A percentile compares a stretch with the other conserved stretches of the same genome.
These are phyloP conservation scores for Eublepharis macularius DNA, from an alignment of 2,113 vertebrate species.

Conservation along the genomic window DNA sequence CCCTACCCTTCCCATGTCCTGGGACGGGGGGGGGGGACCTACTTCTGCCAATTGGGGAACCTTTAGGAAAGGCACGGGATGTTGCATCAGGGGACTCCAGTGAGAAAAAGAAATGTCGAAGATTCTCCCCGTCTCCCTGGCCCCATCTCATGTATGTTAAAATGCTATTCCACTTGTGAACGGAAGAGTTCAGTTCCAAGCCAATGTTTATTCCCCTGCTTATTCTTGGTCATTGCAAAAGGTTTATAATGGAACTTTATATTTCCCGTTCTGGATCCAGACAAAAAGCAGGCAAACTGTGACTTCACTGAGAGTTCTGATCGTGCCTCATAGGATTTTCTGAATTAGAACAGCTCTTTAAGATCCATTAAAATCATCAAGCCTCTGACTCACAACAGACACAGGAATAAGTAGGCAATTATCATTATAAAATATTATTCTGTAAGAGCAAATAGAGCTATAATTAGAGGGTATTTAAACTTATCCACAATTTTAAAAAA, in stretches of 20 bases:
- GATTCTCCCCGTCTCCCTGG: too few species aligned
- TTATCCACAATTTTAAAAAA: slow-evolving; percentile 39
- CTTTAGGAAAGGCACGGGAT: too few species aligned
- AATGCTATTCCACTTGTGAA: too few species aligned
- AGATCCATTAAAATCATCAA: neutral
- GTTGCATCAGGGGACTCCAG: too few species aligned
- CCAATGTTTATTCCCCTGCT: neutral
- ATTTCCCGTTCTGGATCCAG: neutral
- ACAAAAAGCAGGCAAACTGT: neutral
- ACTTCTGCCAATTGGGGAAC: too few species aligned
- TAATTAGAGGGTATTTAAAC: slow-evolving; percentile 30
- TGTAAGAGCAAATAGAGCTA: slow-evolving; percentile 32
- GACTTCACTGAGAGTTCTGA: slow-evolving; percentile 15
- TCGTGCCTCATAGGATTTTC: slow-evolving; percentile 19
- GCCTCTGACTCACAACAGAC: slow-evolving; percentile 14
- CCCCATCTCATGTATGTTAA: too few species aligned
- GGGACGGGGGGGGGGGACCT: too few species aligned
- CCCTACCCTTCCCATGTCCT: too few species aligned
- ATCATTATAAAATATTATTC: slow-evolving; percentile 29
- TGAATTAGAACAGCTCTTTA: neutral
- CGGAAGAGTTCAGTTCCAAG: too few species aligned
- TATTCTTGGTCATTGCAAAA: neutral
- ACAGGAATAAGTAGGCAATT: slow-evolving; percentile 5
- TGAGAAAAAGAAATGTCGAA: too few species aligned
- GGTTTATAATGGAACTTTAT: neutral